Evolutionary conservation across 2,888 invertebrate species (phyloP).

Genomic region (Drosophila conformis): DNA sequence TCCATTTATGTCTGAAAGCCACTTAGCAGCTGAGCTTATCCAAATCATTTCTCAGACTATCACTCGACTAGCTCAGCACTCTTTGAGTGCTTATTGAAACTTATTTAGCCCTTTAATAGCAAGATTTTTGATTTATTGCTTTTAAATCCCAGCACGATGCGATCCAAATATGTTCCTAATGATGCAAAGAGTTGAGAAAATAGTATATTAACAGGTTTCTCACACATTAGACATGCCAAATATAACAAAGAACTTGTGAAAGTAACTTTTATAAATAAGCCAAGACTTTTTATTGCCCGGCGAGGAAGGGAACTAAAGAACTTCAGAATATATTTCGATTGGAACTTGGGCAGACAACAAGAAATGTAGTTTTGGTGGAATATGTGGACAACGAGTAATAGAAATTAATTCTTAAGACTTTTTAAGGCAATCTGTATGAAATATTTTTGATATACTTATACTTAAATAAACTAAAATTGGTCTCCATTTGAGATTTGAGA

Average conservation of each 20-base stretch:
- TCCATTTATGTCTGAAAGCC: neutral
- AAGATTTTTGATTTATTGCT: neutral
- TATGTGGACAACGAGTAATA: neutral
- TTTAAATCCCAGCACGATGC: neutral
- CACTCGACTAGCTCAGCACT: neutral
- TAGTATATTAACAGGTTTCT: neutral
- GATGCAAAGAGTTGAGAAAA: neutral
- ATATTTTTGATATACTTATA: neutral
- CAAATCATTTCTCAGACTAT: neutral
- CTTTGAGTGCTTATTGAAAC: neutral
- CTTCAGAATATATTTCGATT: neutral
- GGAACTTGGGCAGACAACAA: neutral
- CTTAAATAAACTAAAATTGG: neutral
- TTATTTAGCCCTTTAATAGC: neutral
- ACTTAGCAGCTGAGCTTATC: neutral
- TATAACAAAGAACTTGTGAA: neutral
- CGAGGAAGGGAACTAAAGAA: neutral
- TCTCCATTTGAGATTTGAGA: neutral
- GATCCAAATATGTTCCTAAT: neutral
- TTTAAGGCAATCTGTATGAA: neutral
- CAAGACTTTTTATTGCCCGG: neutral
- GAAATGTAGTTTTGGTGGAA: neutral
- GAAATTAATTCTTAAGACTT: neutral
- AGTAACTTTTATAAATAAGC: neutral
- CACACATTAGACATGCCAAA: slow-evolving; percentile 1